Evolutionary conservation across 2,113 vertebrate genomes (phyloP).

Genomic region (Apteryx mantelli): DNA sequence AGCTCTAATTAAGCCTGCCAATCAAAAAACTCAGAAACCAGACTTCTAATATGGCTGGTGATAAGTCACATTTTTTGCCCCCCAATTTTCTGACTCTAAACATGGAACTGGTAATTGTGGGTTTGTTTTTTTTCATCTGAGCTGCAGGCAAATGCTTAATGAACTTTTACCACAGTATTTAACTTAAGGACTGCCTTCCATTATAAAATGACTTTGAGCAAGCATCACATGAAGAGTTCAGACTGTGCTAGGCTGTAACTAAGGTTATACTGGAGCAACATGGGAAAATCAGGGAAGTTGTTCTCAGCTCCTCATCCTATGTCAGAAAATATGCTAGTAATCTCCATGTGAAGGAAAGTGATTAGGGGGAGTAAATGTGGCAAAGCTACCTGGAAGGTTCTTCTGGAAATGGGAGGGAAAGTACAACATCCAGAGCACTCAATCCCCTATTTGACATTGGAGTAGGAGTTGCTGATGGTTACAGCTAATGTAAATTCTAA

Average conservation of each 20-base stretch:
- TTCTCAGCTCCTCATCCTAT: neutral
- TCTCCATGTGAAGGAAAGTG: accelerated
- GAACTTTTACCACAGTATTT: neutral
- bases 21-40: slow-evolving; percentile 25
- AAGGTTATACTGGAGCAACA: neutral
- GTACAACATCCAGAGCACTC: neutral
- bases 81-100: slow-evolving; percentile 40
- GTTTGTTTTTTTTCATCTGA: slow-evolving; percentile 35
- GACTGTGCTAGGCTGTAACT: neutral
- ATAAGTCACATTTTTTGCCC: slow-evolving; percentile 28
- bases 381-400: neutral
- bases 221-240: neutral
- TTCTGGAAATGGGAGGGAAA: neutral
- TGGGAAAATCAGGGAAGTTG: neutral
- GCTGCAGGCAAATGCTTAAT: slow-evolving; percentile 39
- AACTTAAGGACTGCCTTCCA: neutral
- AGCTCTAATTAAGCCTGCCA: slow-evolving; percentile 72
- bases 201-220: neutral
- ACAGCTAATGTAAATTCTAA: neutral
- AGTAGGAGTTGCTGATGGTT: neutral
- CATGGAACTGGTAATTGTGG: neutral
- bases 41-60: slow-evolving; percentile 1
- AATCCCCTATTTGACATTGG: neutral
- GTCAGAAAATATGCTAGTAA: neutral
- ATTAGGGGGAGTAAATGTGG: neutral